A percentile compares a stretch with the other conserved stretches of the same genome.
These are phyloP conservation scores for Coenobita brevimanus DNA, from an alignment of 1,140 invertebrate species.

Conservation along the genomic window DNA sequence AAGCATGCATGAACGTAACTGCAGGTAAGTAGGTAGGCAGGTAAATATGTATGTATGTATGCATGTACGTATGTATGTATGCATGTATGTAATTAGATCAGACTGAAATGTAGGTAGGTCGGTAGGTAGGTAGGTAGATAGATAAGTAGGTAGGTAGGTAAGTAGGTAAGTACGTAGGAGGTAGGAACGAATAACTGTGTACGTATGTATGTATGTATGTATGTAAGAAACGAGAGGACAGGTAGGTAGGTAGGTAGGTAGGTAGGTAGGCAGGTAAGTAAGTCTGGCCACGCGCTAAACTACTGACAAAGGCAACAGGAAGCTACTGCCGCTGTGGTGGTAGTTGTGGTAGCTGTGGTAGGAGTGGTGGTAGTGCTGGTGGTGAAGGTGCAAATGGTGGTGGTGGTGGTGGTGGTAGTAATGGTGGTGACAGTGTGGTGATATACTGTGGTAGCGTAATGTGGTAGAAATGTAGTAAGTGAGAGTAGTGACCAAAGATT, in stretches of 20 bases:
- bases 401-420: background rate
- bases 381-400: background rate
- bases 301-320: constrained; percentile 16
- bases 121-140: too few species aligned
- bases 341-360: background rate
- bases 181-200: too few species aligned
- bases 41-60: too few species aligned
- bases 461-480: too few species aligned
- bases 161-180: background rate
- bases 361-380: background rate
- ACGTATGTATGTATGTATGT: constrained; percentile 4
- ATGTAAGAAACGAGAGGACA: background rate
- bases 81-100: too few species aligned
- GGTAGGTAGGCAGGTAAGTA: background rate
- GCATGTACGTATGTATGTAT: too few species aligned
- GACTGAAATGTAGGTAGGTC: too few species aligned
- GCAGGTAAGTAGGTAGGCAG: too few species aligned
- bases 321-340: background rate
- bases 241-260: background rate
- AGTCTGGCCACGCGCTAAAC: background rate
- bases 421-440: background rate
- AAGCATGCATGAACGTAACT: too few species aligned
- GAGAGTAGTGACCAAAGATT: too few species aligned
- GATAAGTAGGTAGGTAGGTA: too few species aligned
- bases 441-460: too few species aligned